Evolutionary conservation across 2,888 invertebrate species (phyloP).

Genomic region (Nebria brevicollis): DNA sequence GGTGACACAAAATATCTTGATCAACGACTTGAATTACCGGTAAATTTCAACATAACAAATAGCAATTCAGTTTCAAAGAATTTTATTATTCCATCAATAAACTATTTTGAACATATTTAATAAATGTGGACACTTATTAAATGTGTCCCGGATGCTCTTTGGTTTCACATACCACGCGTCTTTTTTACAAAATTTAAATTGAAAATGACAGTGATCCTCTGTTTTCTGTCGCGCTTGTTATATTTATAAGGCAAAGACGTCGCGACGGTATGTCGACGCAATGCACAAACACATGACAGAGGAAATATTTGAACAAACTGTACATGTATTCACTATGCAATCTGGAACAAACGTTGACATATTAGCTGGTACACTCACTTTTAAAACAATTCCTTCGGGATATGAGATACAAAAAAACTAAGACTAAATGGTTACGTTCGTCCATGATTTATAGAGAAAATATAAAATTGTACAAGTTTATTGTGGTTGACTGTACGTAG

Average conservation of each 20-base stretch:
- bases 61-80: no score
- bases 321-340: background rate
- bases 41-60: no score
- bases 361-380: background rate
- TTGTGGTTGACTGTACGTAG: background rate
- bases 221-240: background rate
- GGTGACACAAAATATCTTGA: no score
- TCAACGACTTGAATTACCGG: no score
- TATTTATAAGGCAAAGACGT: conserved; percentile 16
- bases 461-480: background rate
- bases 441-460: background rate
- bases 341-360: background rate
- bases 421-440: no score
- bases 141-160: background rate
- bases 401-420: no score
- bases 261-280: conserved; percentile 23
- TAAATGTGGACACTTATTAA: background rate
- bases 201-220: conserved; percentile 38
- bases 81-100: background rate
- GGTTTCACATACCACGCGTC: conserved; percentile 15
- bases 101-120: background rate
- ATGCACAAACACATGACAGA: conserved; percentile 9
- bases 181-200: conserved; percentile 23
- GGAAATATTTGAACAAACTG: conserved; percentile 11
- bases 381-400: no score